Evolutionary conservation across 2,797 vertebrate species (phyloP).

Genomic region (Poliocrania exsul): DNA sequence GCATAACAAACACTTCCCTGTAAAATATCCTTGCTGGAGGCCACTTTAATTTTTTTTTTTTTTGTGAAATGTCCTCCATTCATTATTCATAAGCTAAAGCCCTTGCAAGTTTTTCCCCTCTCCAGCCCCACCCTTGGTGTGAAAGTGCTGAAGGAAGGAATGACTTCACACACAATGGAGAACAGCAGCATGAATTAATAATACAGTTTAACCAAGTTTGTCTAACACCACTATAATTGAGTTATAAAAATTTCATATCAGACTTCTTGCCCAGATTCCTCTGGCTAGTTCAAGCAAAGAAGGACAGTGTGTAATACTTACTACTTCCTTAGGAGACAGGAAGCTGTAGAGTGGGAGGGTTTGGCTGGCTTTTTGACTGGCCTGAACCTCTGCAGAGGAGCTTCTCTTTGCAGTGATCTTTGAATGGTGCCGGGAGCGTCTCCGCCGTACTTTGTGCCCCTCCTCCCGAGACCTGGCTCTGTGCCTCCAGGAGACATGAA

Average conservation of each 20-base stretch:
- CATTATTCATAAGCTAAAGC: conserved; percentile 46
- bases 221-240: conserved; percentile 42
- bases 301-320: conserved; percentile 83
- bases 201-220: conserved; percentile 43
- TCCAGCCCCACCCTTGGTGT: background rate
- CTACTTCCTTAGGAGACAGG: conserved; percentile 84
- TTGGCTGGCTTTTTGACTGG: conserved; percentile 84
- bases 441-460: conserved; percentile 65
- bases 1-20: conserved; percentile 1
- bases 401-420: conserved; percentile 60
- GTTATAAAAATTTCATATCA: conserved; percentile 54
- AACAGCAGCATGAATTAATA: conserved; percentile 53
- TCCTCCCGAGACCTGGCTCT: conserved; percentile 70
- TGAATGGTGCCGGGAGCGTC: conserved; percentile 54
- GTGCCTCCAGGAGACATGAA: conserved; percentile 61
- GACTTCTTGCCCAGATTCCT: conserved; percentile 12
- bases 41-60: background rate
- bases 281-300: conserved; percentile 34
- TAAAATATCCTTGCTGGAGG: conserved; percentile 35
- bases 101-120: background rate
- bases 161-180: conserved; percentile 6
- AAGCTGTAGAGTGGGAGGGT: conserved; percentile 85
- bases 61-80: conserved; percentile 22
- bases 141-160: conserved; percentile 46
- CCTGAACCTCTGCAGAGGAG: conserved; percentile 78